Evolutionary conservation across 2,797 vertebrate species (phyloP), one percentile per base, ranked within the genome.

Genomic region (Antennarius maculatus): DNA sequence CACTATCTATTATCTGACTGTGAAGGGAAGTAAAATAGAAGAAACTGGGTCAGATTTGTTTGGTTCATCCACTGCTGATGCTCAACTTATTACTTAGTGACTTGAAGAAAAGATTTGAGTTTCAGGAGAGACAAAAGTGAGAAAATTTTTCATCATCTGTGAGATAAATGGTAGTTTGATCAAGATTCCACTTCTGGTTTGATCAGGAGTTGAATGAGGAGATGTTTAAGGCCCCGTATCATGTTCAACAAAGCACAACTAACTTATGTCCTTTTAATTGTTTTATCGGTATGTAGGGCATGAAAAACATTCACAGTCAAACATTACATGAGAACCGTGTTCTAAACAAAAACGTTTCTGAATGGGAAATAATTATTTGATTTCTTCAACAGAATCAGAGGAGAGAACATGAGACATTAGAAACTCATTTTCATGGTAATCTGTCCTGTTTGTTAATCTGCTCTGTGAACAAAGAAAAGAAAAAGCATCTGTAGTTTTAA

Each of bases 11-110:
- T 69, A 72, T 58, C 61, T 67, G 65, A 76, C 7, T 43, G 55
- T 52, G 7, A 47, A 47, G 23, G 48, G 49, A 63, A 71, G 55
- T 9, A 48, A 55, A 61, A 54, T 27, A 42, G 53, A 17, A 43
- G 64, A 80, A 74, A 66, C 63, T 80, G 72, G 75, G 75, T 78
- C 77, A 76, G 47, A 28, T 56, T 54, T 49, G 59, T 66, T 76
- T 74, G 28, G 74, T 70, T 75, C 64, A 53, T 61, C 53, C 52
- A 64, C 31, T 17, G 58, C 51, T 66, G 47, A 48, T 49, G 58
- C 54, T 62, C 39, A 50, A 43, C 52, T 73, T 77, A 60, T 72
- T 50, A 69, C 14, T 23, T 18, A 63, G 57, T 39, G 28, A 57
- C 52, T 51, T 54, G 66, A 11, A 58, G 71, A 34, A 53, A 66